Conservation (phyloP, 2,888 invertebrate species). For the Aphodius granarius region DNA sequence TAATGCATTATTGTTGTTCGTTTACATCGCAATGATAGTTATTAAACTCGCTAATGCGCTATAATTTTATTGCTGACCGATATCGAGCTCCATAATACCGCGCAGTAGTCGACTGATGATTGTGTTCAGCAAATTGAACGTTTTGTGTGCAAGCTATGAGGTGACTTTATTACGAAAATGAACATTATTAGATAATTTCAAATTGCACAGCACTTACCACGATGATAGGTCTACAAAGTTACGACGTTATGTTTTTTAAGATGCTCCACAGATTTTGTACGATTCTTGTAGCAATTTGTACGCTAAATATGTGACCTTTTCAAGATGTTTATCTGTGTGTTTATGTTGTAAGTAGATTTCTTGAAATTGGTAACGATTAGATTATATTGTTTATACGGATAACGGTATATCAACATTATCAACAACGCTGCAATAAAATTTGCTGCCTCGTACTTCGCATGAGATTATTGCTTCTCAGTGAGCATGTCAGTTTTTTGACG, state of each 20-base stretch:
- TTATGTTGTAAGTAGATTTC: background rate
- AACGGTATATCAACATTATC: no score
- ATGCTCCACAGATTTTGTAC: no score
- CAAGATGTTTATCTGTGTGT: no score
- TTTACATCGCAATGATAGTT: constrained; percentile 15
- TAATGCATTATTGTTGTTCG: constrained; percentile 9
- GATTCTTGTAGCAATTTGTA: no score
- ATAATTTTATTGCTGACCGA: constrained; percentile 7
- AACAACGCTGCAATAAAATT: background rate
- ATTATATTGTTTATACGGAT: background rate
- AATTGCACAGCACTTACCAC: background rate
- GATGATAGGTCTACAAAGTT: background rate
- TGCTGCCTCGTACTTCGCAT: background rate
- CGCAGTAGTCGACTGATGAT: background rate
- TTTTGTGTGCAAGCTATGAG: background rate
- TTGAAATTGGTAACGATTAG: background rate
- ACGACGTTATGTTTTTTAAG: background rate
- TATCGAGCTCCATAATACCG: background rate
- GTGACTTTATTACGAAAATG: background rate
- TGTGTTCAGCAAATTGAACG: background rate
- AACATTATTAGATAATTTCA: background rate
- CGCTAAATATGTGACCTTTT: no score
- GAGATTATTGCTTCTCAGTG: background rate
- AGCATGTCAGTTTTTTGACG: background rate
- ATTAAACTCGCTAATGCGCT: constrained; percentile 14